Evolutionary conservation across 2,797 vertebrate genomes (phyloP).

Genomic region (Lacerta agilis): DNA sequence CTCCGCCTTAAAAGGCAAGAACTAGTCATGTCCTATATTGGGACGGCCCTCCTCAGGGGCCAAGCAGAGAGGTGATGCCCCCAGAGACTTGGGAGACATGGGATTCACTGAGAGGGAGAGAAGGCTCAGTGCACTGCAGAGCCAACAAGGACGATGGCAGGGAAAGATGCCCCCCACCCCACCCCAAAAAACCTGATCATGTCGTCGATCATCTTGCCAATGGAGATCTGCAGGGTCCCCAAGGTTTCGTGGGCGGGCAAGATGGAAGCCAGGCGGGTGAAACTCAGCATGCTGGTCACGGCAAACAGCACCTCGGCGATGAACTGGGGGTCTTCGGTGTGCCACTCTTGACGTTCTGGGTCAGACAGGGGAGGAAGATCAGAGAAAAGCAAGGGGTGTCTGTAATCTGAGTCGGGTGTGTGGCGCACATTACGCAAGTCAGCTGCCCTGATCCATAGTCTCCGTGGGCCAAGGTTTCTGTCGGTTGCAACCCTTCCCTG

Average conservation of each 20-base stretch:
- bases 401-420: too few relatives aligned
- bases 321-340: conserved; percentile 88
- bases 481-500: not conserved
- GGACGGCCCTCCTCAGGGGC: too few relatives aligned
- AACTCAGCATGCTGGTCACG: conserved; percentile 93
- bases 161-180: not conserved
- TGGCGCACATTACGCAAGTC: not conserved
- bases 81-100: too few relatives aligned
- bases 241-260: conserved; percentile 91
- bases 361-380: not conserved
- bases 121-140: too few relatives aligned
- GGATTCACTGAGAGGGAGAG: too few relatives aligned
- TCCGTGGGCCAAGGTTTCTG: not conserved
- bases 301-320: conserved; percentile 91
- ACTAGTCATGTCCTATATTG: not conserved
- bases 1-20: fast-evolving
- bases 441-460: too few relatives aligned
- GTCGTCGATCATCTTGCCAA: conserved; percentile 93
- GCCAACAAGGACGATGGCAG: not conserved
- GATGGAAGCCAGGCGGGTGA: conserved; percentile 91
- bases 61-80: not conserved
- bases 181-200: conserved; percentile 85
- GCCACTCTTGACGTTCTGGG: conserved; percentile 82
- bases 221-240: conserved; percentile 93
- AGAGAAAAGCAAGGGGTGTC: not conserved